phyloP scores from a whole-genome alignment of 2,113 vertebrate species.

The Phrynosoma platyrhinos region DNA sequence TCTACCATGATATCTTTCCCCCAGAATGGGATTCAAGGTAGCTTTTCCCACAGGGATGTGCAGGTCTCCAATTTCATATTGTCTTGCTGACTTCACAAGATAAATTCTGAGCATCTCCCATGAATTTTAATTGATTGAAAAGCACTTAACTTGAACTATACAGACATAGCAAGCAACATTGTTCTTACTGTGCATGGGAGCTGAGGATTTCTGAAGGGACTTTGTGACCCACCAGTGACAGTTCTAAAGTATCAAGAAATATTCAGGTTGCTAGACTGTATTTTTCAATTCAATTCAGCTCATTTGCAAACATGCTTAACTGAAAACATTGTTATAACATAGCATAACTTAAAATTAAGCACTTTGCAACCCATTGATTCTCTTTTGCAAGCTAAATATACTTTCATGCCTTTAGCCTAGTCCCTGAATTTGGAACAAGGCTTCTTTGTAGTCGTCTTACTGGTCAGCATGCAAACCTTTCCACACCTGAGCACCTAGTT shows the following conservation, averaged over 20 bases:
- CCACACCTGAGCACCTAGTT: constrained; percentile 61
- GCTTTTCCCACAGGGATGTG: neutral
- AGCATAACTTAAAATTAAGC: neutral
- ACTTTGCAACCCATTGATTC: neutral
- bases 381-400: neutral
- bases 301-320: neutral
- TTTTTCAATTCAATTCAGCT: neutral
- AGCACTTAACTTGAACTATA: neutral
- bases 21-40: no score
- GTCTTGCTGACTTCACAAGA: neutral
- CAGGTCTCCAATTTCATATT: neutral
- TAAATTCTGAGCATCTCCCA: neutral
- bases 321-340: neutral
- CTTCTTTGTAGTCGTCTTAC: constrained; percentile 22
- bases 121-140: neutral
- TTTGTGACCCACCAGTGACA: neutral
- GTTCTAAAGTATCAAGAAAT: neutral
- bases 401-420: no score
- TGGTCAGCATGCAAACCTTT: constrained; percentile 67
- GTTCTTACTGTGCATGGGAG: neutral
- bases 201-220: neutral
- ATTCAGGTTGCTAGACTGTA: neutral
- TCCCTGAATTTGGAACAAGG: no score
- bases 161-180: neutral
- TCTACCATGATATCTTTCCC: no score